phyloP scores from a whole-genome alignment of 1,140 invertebrate species.

The Brevipalpus yothersi region DNA sequence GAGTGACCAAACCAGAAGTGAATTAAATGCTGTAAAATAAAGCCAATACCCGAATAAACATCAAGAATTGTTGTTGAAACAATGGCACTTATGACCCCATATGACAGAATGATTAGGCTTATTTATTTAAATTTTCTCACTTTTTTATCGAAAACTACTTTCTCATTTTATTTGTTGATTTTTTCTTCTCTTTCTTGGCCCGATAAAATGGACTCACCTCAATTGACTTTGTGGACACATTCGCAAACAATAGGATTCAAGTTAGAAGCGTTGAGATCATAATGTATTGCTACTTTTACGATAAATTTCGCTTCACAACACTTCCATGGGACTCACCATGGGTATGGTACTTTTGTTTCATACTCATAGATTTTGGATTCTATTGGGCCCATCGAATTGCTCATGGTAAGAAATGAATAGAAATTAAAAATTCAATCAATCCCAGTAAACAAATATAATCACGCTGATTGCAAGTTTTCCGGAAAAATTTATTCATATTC shows the following conservation, averaged over 20 bases:
- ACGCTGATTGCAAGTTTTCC: neutral
- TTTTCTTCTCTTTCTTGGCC: too few species aligned
- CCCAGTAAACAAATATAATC: neutral
- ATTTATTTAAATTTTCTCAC: too few species aligned
- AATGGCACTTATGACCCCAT: too few species aligned
- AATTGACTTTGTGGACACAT: too few species aligned
- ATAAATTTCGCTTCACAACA: conserved; percentile 8
- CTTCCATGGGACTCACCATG: conserved; percentile 10
- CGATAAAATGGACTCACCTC: too few species aligned
- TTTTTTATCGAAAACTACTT: too few species aligned
- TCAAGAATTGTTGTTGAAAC: too few species aligned
- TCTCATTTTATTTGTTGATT: too few species aligned
- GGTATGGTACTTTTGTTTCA: conserved; percentile 30
- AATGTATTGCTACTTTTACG: conserved; percentile 8
- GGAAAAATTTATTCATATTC: neutral
- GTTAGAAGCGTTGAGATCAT: conserved; percentile 11
- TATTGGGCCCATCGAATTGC: conserved; percentile 74
- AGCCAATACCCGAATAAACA: too few species aligned
- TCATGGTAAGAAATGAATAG: conserved; percentile 33
- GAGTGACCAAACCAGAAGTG: too few species aligned
- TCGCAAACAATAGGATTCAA: conserved; percentile 3
- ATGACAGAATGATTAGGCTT: too few species aligned
- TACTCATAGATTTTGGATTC: conserved; percentile 62
- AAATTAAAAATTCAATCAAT: neutral
- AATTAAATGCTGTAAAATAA: too few species aligned